Conservation (phyloP, 2,797 vertebrate species). For the Diceros bicornis region DNA sequence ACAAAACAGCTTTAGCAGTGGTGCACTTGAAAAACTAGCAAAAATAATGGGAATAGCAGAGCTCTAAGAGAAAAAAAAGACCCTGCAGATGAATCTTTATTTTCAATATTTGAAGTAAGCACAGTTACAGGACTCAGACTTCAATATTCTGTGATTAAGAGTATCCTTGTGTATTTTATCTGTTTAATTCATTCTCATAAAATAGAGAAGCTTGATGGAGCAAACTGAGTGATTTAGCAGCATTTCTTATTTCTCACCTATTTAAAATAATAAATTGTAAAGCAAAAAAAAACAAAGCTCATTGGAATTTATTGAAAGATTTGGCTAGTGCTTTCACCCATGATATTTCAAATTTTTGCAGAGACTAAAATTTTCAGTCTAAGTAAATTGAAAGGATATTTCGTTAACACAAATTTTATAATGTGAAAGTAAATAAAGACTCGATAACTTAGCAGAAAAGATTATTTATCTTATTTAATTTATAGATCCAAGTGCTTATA, state of each 20-base stretch:
- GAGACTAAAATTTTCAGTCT: constrained; percentile 58
- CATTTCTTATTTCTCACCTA: constrained; percentile 63
- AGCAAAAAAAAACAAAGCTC: not conserved
- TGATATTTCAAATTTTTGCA: constrained; percentile 52
- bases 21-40: constrained; percentile 22
- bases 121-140: not conserved
- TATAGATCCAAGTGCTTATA: not conserved
- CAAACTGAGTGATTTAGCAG: not conserved
- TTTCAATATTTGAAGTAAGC: constrained; percentile 38
- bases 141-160: not conserved
- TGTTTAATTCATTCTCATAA: constrained; percentile 50
- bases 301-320: constrained; percentile 37
- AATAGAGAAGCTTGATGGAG: constrained; percentile 9
- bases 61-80: not conserved
- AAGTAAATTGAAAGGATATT: constrained; percentile 70
- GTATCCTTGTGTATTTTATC: not conserved
- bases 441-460: constrained; percentile 28
- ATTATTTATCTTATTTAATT: constrained; percentile 49
- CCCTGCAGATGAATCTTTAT: constrained; percentile 30
- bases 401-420: constrained; percentile 72
- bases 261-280: constrained; percentile 53
- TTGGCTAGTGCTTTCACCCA: constrained; percentile 3
- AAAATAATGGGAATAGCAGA: constrained; percentile 8
- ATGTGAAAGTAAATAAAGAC: constrained; percentile 51
- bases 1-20: constrained; percentile 67